Percentiles rank a stretch among this genome's conserved stretches.
phyloP scores from a whole-genome alignment of 2,113 vertebrate species.

The Halcyon malimbica region DNA sequence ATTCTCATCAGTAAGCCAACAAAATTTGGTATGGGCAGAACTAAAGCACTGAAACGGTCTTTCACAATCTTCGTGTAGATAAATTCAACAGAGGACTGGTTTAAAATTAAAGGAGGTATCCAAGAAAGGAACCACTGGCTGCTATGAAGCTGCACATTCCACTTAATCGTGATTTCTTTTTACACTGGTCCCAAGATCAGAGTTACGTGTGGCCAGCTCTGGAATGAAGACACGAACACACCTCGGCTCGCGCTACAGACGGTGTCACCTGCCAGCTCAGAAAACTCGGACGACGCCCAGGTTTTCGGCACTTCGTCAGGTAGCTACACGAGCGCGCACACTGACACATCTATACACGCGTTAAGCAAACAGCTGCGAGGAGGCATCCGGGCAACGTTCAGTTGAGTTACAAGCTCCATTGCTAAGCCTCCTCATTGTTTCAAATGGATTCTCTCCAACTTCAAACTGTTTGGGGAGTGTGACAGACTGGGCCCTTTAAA shows the following conservation, averaged over 20 bases:
- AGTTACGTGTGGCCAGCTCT: background rate
- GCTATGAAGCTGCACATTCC: background rate
- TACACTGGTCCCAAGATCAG: background rate
- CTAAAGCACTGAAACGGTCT: background rate
- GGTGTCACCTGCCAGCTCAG: background rate
- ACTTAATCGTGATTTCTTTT: background rate
- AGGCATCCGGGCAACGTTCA: constrained; percentile 50
- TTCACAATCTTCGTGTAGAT: background rate
- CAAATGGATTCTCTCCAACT: constrained; percentile 73
- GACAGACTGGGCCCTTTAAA: constrained; percentile 68
- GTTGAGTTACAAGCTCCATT: constrained; percentile 16
- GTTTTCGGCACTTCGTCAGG: background rate
- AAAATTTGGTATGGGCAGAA: background rate
- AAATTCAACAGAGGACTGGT: background rate
- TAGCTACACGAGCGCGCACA: background rate
- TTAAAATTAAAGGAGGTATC: background rate
- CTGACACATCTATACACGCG: background rate
- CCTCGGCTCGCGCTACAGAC: background rate
- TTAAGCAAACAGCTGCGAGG: background rate
- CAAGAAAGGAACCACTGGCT: background rate
- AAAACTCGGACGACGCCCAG: background rate
- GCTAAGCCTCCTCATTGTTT: constrained; percentile 44
- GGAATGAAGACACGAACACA: background rate
- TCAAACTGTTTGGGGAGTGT: constrained; percentile 56
- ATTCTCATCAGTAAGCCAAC: background rate